phyloP scores from a whole-genome alignment of 2,113 vertebrate species.

The Propithecus coquereli region DNA sequence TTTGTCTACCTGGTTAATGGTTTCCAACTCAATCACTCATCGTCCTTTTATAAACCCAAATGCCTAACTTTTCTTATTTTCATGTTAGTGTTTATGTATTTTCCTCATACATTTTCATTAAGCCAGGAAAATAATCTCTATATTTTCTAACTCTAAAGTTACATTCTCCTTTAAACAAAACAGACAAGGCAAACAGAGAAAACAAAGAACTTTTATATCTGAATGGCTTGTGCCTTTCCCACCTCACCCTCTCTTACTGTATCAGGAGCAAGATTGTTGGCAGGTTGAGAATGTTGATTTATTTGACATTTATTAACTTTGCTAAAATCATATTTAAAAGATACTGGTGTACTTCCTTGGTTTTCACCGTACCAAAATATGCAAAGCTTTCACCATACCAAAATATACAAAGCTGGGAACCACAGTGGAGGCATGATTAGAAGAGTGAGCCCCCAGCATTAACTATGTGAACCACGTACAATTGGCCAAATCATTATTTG shows the following conservation, averaged over 20 bases:
- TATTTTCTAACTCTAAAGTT: neutral
- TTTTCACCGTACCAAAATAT: neutral
- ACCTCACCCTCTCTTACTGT: neutral
- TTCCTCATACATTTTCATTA: constrained; percentile 20
- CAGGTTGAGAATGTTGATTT: neutral
- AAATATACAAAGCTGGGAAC: neutral
- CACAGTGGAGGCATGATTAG: neutral
- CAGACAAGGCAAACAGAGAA: neutral
- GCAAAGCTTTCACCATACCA: neutral
- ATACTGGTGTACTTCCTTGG: neutral
- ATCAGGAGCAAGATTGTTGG: neutral
- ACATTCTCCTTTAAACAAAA: constrained; percentile 6
- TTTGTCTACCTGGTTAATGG: neutral
- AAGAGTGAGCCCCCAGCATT: neutral
- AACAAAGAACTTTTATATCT: neutral
- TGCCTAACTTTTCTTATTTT: neutral
- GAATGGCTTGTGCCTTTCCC: neutral
- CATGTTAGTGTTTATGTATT: neutral
- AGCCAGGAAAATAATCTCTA: neutral
- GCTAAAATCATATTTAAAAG: neutral
- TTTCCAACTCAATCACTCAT: neutral
- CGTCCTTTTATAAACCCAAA: neutral
- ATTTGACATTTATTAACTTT: neutral
- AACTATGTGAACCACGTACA: neutral
- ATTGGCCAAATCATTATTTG: neutral